A percentile compares a stretch with the other conserved stretches of the same genome.
Evolutionary conservation across 2,113 vertebrate genomes (phyloP).

Genomic region (Nothocercus julius): DNA sequence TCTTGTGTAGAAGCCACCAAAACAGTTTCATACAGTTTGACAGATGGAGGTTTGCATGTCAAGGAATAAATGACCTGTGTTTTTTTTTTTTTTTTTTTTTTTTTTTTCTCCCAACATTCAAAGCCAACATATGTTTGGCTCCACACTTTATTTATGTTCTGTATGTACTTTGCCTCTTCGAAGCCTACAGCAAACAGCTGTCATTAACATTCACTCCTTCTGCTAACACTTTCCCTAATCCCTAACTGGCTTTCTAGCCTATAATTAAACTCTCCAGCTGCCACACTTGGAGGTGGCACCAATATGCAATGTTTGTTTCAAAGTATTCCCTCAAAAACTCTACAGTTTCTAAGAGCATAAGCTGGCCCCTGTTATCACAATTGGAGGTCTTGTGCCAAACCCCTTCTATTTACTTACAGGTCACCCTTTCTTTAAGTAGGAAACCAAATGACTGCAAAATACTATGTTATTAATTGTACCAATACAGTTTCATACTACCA

Average conservation of each 20-base stretch:
- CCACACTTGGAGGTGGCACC: conserved; percentile 30
- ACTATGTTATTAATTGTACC: background rate
- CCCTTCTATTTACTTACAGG: background rate
- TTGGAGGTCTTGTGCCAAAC: conserved; percentile 6
- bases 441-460: background rate
- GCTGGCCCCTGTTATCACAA: background rate
- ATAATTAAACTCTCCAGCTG: conserved; percentile 84
- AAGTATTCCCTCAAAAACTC: conserved; percentile 25
- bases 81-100: background rate
- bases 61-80: background rate
- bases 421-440: background rate
- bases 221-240: conserved; percentile 75
- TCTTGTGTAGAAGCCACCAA: fast-evolving
- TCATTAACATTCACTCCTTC: conserved; percentile 71
- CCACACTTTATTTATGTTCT: conserved; percentile 49
- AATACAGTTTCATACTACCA: background rate
- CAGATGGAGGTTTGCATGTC: background rate
- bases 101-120: background rate
- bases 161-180: conserved; percentile 21
- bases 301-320: conserved; percentile 17
- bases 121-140: conserved; percentile 16
- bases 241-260: conserved; percentile 74
- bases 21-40: background rate
- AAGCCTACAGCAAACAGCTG: conserved; percentile 76
- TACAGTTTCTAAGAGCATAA: background rate